phyloP scores from a whole-genome alignment of 2,888 invertebrate genomes.

The Ditula angustiorana region DNA sequence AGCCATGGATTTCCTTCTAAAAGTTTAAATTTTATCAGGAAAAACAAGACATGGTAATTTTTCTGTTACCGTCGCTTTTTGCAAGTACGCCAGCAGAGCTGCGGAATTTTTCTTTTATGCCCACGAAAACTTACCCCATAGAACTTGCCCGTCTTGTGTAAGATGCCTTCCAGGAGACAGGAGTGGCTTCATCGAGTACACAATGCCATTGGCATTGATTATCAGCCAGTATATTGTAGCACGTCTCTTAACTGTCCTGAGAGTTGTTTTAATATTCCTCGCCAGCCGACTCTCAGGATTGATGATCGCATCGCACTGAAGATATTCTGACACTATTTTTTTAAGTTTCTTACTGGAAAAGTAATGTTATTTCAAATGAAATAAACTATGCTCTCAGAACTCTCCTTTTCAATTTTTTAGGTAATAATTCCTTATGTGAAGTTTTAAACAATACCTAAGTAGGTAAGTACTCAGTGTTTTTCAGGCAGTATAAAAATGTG shows the following conservation, averaged over 20 bases:
- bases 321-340: constrained; percentile 51
- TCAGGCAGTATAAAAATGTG: too few species aligned
- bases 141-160: constrained; percentile 48
- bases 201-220: constrained; percentile 55
- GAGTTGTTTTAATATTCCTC: constrained; percentile 49
- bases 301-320: constrained; percentile 51
- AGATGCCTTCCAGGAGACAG: constrained; percentile 60
- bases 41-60: background rate
- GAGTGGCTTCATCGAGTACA: constrained; percentile 53
- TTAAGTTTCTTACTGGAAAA: constrained; percentile 53
- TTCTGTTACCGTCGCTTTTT: background rate
- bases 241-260: constrained; percentile 60
- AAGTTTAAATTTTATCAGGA: too few species aligned
- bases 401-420: constrained; percentile 11
- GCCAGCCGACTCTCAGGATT: constrained; percentile 54
- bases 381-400: background rate
- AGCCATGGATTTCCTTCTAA: too few species aligned
- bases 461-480: too few species aligned
- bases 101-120: too few species aligned
- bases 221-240: constrained; percentile 60
- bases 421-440: too few species aligned
- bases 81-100: too few species aligned
- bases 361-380: background rate
- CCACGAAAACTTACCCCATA: background rate
- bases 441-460: too few species aligned